Evolutionary conservation across 2,888 invertebrate species (phyloP).

Genomic region (Gnatocerus cornutus): DNA sequence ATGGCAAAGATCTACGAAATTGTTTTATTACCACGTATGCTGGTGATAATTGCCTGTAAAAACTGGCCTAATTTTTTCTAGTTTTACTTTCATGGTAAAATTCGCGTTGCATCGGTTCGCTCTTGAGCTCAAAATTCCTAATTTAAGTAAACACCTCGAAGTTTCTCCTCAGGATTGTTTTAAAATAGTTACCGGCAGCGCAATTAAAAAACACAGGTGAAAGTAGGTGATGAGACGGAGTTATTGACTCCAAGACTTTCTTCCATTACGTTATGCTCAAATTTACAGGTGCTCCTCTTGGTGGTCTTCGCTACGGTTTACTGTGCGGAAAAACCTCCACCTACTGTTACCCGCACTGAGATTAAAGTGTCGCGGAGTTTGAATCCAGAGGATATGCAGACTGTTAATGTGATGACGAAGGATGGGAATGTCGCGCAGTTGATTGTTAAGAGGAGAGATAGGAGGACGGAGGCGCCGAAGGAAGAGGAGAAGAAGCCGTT

Average conservation of each 20-base stretch:
- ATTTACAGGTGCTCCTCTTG: conserved; percentile 49
- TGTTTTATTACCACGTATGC: conserved; percentile 15
- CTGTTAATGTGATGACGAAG: conserved; percentile 83
- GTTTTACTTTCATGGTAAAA: conserved; percentile 14
- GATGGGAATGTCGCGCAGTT: conserved; percentile 85
- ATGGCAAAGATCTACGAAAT: conserved; percentile 20
- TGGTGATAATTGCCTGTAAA: conserved; percentile 21
- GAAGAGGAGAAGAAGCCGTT: conserved; percentile 70
- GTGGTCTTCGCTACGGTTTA: conserved; percentile 62
- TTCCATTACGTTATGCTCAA: conserved; percentile 36
- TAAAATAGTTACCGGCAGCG: conserved; percentile 39
- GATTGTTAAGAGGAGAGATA: conserved; percentile 82
- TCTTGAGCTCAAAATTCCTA: too few relatives aligned
- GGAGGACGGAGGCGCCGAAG: conserved; percentile 73
- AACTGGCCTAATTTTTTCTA: conserved; percentile 17
- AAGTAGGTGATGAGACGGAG: conserved; percentile 56
- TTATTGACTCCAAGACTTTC: conserved; percentile 54
- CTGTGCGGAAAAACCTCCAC: conserved; percentile 66
- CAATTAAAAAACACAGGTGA: conserved; percentile 49
- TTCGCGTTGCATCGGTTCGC: too few relatives aligned
- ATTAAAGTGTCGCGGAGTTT: conserved; percentile 85
- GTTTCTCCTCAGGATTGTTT: conserved; percentile 43
- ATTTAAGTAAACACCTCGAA: conserved; percentile 4
- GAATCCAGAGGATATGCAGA: conserved; percentile 84
- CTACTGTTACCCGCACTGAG: conserved; percentile 80